phyloP scores from a whole-genome alignment of 2,797 vertebrate genomes.

The Cottoperca gobio region DNA sequence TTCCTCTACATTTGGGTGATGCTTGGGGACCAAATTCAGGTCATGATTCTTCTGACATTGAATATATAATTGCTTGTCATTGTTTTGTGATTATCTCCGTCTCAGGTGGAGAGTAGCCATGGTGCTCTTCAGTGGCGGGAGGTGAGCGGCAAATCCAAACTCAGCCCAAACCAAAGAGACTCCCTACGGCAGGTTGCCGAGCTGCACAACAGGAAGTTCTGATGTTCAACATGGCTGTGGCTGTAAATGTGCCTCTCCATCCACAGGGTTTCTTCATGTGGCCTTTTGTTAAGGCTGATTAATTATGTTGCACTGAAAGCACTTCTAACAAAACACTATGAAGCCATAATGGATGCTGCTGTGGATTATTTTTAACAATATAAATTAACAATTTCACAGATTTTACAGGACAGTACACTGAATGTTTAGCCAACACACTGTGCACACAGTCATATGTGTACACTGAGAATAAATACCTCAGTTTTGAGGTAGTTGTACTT shows the following conservation, averaged over 20 bases:
- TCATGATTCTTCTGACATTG: not conserved
- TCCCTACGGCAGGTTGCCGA: slow-evolving; percentile 82
- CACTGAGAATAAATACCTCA: not conserved
- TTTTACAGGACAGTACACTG: not conserved
- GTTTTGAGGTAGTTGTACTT: not conserved
- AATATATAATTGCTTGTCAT: not conserved
- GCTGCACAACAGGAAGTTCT: slow-evolving; percentile 84
- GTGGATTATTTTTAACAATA: not conserved
- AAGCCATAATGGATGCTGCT: slow-evolving; percentile 31
- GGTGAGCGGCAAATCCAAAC: slow-evolving; percentile 82
- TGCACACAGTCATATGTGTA: not conserved
- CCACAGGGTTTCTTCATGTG: slow-evolving; percentile 5
- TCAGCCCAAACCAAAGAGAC: slow-evolving; percentile 86
- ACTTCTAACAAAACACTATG: slow-evolving; percentile 6
- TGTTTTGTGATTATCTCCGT: not conserved
- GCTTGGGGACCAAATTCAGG: not conserved
- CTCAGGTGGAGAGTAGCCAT: slow-evolving; percentile 58
- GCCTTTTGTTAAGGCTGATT: slow-evolving; percentile 16
- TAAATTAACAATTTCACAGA: too few species aligned
- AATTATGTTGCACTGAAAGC: slow-evolving; percentile 26
- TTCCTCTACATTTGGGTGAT: not conserved
- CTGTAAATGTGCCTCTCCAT: slow-evolving; percentile 26
- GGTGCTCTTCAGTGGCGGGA: slow-evolving; percentile 86
- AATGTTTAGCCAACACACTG: not conserved
- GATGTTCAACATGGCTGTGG: slow-evolving; percentile 42